Evolutionary conservation across 2,888 invertebrate species (phyloP), one percentile per base, ranked within the genome.

Genomic region (Temnothorax rugatulus): DNA sequence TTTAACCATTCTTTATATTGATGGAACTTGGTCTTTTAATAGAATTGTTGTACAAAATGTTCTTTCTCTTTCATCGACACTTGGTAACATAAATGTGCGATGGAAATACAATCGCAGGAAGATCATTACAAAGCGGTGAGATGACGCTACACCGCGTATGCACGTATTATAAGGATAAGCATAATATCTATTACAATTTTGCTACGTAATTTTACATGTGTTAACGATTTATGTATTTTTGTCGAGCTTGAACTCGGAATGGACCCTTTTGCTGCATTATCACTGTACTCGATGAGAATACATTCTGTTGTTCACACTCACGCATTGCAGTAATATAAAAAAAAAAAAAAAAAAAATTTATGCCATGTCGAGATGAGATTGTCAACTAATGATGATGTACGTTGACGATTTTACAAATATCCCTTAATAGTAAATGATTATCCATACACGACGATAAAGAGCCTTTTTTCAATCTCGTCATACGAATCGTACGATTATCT

Each of bases 221-320:
- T 84, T 77, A 61, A 34, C 57, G 64, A 83, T 66, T 52, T 57
- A 82, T 54, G 50, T 79, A 82, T 75, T 38, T 54, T 68, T 64
- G 64, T 44, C 52, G 69, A 61, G 29, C 21, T 84, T 61, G 25
- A 57, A 68, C 21, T 82, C 68, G 75, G 90, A 91, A 91, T 91
- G 88, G 93, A 92, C 92, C 92, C 92, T 92, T 93, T 93, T 92
- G 92, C 90, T 92, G 88, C 69, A 87, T 85, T 75, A 76, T 89
- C 90, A 91, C 90, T 91, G 90, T 89, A 88, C 59, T 71, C 89
- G 86, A 76, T 83, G 68, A 83, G 71, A 84, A 86, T 87, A 89
- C 82, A 88, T 86, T 90, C 86, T 85, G 86, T 86, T 87, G 85
- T 88, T 85, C 77, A 83, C 71, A 83, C 61, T 84, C 79, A 74